Evolutionary conservation across 2,888 invertebrate genomes (phyloP), one percentile per base, ranked within the genome.

Genomic region (Synergus japonicus): DNA sequence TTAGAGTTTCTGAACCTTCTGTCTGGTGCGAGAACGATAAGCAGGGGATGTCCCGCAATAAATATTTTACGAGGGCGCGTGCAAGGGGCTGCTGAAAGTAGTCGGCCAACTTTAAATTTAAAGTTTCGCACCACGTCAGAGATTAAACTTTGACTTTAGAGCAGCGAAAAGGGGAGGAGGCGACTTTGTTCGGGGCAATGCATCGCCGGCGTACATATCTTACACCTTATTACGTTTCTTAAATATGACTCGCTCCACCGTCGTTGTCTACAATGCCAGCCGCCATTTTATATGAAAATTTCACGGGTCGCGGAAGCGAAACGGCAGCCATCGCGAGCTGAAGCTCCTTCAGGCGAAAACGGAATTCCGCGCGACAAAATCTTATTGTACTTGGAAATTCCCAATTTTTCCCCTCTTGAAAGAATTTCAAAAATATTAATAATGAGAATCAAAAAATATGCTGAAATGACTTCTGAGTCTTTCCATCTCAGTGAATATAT

Each of bases 211-310:
- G 84, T 81, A 85, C 86, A 86, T 88, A 89, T 89, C 88, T 88
- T 86, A 88, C 88, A 88, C 86, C 86, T 88, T 90, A 90, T 90
- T 90, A 89, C 88, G 82, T 88, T 89, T 89, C 88, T 87, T 89
- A 87, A 88, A 88, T 88, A 89, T 85, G 85, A 87, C 83, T 73
- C 73, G 77, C 58, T 67, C 69, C 69, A 65, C 41, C 43, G 44
- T 76, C 76, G 29, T 69, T 77, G 64, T 78, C 79, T 80, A 44
- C 80, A 76, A 73, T 54, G 77, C 82, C 67, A 79, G 67, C 82
- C 82, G 85, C 86, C 86, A 87, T 89, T 88, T 85, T 88, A 87
- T 88, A 89, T 89, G 88, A 89, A 90, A 90, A 90, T 90, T 88
- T 90, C 87, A 88, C 87, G 87, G 88, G 83, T 82, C 87, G 85